Evolutionary conservation across 1,140 invertebrate genomes (phyloP), one percentile per base, ranked within the genome.

Genomic region (Maconellicoccus hirsutus): DNA sequence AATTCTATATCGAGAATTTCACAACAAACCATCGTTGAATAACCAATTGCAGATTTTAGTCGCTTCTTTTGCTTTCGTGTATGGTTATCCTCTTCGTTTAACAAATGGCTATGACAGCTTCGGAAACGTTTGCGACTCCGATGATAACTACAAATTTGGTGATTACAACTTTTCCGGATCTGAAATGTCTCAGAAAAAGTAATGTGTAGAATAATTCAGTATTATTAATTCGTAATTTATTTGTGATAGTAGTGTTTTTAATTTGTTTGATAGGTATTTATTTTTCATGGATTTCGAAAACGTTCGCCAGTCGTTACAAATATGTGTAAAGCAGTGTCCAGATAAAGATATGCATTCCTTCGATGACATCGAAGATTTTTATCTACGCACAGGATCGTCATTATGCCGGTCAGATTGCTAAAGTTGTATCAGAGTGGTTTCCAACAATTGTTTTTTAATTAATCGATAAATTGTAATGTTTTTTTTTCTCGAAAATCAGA

Each of bases 81-180:
- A 93, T 81, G 93, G 94, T 0, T 92, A 93, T 81, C 92, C 93
- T 2, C 79, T 88, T 74, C 84, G 93, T 73, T 83, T 96, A 6
- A 88, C 94, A 72, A 92, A 94, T 84, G 94, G 94, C 61, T 94
- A 92, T 80, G 94, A 98, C 79, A 94, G 92, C 74, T 96, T 93
- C 83, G 94, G 94, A n/a, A 96, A 97, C 79, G 93, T 91, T 29
- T 98, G 94, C 81, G 93, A 93, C 23, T 86, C 89, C 61, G 86
- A 88, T 74, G 86, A 86, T 73, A 91, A 92, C 78, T 85, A 86
- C 73, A 85, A 86, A 16, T 52, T 92, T 73, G 85, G 85, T 27
- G 86, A 87, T 75, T 83, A 90, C 75, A 84, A 87, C 6, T 79
- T 91, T 38, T 91, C 91, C 16, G 93, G 93, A 16, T 82, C 88